phyloP scores from a whole-genome alignment of 2,888 invertebrate genomes.

The Acronicta leporina region DNA sequence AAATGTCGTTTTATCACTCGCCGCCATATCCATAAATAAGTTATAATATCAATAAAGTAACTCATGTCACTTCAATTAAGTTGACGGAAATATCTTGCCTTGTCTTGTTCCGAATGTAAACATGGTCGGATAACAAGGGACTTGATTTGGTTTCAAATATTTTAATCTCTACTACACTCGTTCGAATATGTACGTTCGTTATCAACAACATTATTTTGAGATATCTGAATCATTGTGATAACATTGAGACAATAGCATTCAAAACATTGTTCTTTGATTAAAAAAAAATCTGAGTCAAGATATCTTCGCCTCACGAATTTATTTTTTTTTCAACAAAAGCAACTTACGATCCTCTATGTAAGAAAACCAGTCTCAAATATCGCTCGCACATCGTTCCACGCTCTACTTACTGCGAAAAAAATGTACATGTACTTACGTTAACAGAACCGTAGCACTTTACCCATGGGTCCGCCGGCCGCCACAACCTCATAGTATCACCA shows the following conservation, averaged over 20 bases:
- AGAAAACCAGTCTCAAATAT: constrained; percentile 44
- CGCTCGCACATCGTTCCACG: constrained; percentile 34
- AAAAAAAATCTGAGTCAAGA: constrained; percentile 19
- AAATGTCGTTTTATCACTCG: constrained; percentile 80
- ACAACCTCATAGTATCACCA: constrained; percentile 62
- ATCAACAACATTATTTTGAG: constrained; percentile 29
- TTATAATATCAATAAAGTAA: constrained; percentile 72
- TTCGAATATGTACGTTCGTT: constrained; percentile 30
- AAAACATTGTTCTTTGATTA: constrained; percentile 23
- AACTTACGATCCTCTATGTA: constrained; percentile 22
- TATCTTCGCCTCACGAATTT: constrained; percentile 9
- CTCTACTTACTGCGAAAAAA: constrained; percentile 50
- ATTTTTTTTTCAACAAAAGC: constrained; percentile 30
- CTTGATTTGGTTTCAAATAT: constrained; percentile 34
- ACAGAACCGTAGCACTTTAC: constrained; percentile 55
- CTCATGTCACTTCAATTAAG: constrained; percentile 67
- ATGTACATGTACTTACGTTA: constrained; percentile 44
- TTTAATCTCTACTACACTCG: constrained; percentile 43
- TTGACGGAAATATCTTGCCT: constrained; percentile 65
- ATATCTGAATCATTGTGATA: constrained; percentile 45
- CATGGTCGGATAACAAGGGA: constrained; percentile 36
- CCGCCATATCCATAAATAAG: constrained; percentile 76
- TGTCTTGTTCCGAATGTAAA: constrained; percentile 56
- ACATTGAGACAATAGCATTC: constrained; percentile 19
- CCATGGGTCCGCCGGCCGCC: constrained; percentile 50